Percentiles rank a stretch among this genome's conserved stretches.
phyloP scores from a whole-genome alignment of 2,113 vertebrate genomes.

The Macquaria ambigua region DNA sequence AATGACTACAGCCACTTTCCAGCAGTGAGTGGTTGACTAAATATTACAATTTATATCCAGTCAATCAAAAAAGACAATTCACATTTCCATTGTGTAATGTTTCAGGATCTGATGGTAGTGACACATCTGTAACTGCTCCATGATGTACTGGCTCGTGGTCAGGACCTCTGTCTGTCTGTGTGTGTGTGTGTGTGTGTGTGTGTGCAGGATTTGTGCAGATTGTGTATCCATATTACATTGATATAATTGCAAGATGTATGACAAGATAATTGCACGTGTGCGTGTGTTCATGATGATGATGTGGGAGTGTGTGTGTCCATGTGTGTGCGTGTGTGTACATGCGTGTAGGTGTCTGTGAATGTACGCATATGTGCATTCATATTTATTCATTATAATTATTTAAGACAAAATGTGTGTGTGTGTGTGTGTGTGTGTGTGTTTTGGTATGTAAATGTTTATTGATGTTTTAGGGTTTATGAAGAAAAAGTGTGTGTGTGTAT shows the following conservation, averaged over 20 bases:
- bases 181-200: slow-evolving; percentile 24
- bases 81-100: background rate
- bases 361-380: slow-evolving; percentile 49
- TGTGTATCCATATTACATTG: slow-evolving; percentile 36
- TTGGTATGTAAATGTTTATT: slow-evolving; percentile 44
- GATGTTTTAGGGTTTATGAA: slow-evolving; percentile 42
- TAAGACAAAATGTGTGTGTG: background rate
- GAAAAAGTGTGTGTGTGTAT: slow-evolving; percentile 6
- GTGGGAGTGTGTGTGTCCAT: background rate
- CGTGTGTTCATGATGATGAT: background rate
- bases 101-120: background rate
- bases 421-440: slow-evolving; percentile 33
- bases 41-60: background rate
- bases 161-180: slow-evolving; percentile 22
- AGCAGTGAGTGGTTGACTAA: too few species aligned
- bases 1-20: background rate
- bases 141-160: slow-evolving; percentile 5
- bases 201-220: slow-evolving; percentile 4
- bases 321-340: slow-evolving; percentile 1
- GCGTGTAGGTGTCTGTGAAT: slow-evolving; percentile 27
- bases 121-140: background rate
- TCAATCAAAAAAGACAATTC: background rate
- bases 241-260: slow-evolving; percentile 63
- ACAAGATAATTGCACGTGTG: slow-evolving; percentile 63
- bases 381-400: slow-evolving; percentile 65